Conservation (phyloP, 1,140 invertebrate genomes). For the Macrobrachium rosenbergii region DNA sequence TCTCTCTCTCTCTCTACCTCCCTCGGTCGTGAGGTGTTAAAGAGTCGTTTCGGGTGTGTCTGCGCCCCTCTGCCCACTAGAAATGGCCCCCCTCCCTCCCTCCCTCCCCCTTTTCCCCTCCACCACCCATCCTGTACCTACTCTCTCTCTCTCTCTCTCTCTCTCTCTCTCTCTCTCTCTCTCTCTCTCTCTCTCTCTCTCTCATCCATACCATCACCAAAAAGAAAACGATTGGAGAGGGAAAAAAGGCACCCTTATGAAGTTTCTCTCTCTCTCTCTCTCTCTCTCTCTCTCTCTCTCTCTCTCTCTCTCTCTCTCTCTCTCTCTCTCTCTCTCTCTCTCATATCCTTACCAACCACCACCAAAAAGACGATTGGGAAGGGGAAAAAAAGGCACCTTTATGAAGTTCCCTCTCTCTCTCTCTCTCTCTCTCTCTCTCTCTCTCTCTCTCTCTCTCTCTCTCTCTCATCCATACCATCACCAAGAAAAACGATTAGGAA, state of each 20-base stretch:
- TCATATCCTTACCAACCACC: too few relatives aligned
- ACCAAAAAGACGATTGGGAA: too few relatives aligned
- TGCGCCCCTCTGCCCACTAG: not conserved
- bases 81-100: not conserved
- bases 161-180: not conserved
- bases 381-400: too few relatives aligned
- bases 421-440: conserved; percentile 6
- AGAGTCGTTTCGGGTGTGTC: not conserved
- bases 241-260: too few relatives aligned
- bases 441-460: conserved; percentile 12
- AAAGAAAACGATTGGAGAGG: too few relatives aligned
- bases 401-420: not conserved
- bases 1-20: not conserved
- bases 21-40: not conserved
- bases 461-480: not conserved
- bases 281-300: not conserved
- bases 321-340: conserved; percentile 1
- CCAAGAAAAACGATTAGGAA: too few relatives aligned
- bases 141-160: not conserved
- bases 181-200: conserved; percentile 18
- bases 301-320: not conserved
- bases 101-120: not conserved
- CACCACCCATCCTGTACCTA: not conserved
- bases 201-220: not conserved
- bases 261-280: not conserved